Evolutionary conservation across 1,140 invertebrate species (phyloP), one percentile per base, ranked within the genome.

Genomic region (Rhagoletis zephyria): DNA sequence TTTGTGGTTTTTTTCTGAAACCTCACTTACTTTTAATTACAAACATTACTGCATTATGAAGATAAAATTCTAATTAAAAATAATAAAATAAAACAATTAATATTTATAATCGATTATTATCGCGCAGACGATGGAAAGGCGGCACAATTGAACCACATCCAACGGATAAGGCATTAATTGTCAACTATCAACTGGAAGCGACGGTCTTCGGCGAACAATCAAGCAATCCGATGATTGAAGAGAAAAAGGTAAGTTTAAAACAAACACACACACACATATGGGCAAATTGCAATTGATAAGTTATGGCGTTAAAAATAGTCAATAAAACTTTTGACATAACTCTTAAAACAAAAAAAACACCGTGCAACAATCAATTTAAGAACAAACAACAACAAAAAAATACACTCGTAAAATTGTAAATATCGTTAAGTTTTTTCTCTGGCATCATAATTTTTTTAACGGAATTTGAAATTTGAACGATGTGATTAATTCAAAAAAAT

Each of bases 111-210:
- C 87, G 42, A 61, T 70, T 63, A 77, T 70, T 63, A 63, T 65
- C 60, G 85, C 63, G 59, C 89, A 97, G 96, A 89, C 96, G 96
- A 93, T 95, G 97, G 65, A 96, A 96, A 94, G 96, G 96, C 85
- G 97, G 97, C 9, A 95, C 95, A 74, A 95, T 98, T 88, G 97
- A 98, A 94, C 97, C 97, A 5, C 97, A 98, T 94, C 97, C 97
- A 19, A 97, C 96, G 87, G 96, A 98, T 91, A 97, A 97, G 92
- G 97, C 97, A 61, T 93, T 98, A n/a, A 95, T 98, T 85, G 95
- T 98, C 40, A 97, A 97, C 93, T 98, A 98, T 94, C 96, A 97
- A 93, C 94, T 98, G 56, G 97, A 98, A 92, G 97, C 97, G 51
- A 95, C 97, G 6, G 96, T 98, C 88, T 94, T 98, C 65, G 96